These are phyloP conservation scores for Dasypus novemcinctus DNA, from an alignment of 2,113 vertebrate species.

Conservation along the genomic window DNA sequence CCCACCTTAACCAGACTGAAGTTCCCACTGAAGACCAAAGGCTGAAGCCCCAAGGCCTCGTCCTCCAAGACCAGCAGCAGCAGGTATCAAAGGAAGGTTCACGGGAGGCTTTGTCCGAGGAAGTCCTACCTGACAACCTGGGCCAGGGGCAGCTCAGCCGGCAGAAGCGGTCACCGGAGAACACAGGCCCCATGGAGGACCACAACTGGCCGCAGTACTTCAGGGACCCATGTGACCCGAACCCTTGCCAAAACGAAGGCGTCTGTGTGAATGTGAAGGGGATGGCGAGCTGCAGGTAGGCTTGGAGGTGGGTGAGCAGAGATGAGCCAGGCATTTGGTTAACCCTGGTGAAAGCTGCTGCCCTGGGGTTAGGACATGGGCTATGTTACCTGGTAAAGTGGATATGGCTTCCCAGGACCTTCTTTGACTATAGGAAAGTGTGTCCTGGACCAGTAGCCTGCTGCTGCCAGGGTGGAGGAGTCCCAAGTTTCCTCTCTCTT, in stretches of 20 bases:
- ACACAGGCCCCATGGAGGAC: conserved; percentile 61
- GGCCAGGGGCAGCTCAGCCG: neutral
- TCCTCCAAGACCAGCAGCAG: conserved; percentile 73
- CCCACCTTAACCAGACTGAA: conserved; percentile 87
- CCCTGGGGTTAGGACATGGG: neutral
- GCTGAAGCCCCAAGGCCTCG: neutral
- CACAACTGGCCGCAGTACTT: conserved; percentile 74
- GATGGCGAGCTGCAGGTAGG: conserved; percentile 89
- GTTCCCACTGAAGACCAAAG: conserved; percentile 71
- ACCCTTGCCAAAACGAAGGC: conserved; percentile 90
- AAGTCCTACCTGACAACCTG: neutral
- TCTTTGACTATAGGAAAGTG: neutral
- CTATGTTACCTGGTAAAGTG: neutral
- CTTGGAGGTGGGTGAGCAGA: neutral
- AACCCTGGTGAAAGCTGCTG: rapidly evolving
- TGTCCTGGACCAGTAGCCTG: neutral
- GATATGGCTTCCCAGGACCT: rapidly evolving
- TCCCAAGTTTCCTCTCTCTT: neutral
- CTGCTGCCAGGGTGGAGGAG: neutral
- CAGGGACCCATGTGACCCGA: conserved; percentile 83
- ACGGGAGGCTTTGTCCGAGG: neutral
- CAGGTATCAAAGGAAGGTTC: neutral
- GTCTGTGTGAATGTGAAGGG: conserved; percentile 86
- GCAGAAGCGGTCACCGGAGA: conserved; percentile 73
- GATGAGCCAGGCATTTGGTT: neutral